Conservation (phyloP, 2,113 vertebrate genomes). For the Marmota flaviventris region DNA sequence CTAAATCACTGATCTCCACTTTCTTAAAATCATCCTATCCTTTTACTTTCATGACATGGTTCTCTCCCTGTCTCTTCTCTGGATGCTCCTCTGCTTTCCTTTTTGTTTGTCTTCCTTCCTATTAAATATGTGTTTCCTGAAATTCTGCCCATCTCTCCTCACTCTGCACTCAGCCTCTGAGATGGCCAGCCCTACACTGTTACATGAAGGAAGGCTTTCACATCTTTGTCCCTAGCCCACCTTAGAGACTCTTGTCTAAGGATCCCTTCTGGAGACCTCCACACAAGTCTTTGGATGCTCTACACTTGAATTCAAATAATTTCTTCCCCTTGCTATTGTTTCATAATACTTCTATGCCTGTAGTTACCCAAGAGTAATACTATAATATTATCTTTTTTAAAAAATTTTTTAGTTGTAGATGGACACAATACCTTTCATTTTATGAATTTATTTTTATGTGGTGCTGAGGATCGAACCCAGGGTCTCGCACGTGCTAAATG, state of each 20-base stretch:
- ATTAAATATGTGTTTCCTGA: not conserved
- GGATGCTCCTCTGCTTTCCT: conserved; percentile 26
- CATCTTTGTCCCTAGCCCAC: not conserved
- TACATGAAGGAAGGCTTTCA: not conserved
- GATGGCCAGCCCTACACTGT: not conserved
- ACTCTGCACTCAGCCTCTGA: not conserved
- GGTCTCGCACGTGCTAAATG: too few species aligned
- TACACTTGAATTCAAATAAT: conserved; percentile 26
- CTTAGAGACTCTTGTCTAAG: not conserved
- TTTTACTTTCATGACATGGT: not conserved
- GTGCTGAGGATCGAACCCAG: too few species aligned
- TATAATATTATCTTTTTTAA: conserved; percentile 6
- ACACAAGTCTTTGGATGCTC: not conserved
- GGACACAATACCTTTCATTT: too few species aligned
- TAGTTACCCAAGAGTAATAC: conserved; percentile 7
- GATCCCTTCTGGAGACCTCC: not conserved
- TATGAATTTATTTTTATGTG: too few species aligned
- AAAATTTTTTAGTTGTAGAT: too few species aligned
- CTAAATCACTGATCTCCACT: not conserved
- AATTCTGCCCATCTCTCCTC: not conserved
- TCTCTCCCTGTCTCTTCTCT: conserved; percentile 5
- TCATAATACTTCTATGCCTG: not conserved
- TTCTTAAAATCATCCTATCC: not conserved
- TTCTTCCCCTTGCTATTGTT: conserved; percentile 30
- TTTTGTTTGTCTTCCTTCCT: conserved; percentile 46